Conservation (phyloP, 1,140 invertebrate species). For the Spodoptera litura region DNA sequence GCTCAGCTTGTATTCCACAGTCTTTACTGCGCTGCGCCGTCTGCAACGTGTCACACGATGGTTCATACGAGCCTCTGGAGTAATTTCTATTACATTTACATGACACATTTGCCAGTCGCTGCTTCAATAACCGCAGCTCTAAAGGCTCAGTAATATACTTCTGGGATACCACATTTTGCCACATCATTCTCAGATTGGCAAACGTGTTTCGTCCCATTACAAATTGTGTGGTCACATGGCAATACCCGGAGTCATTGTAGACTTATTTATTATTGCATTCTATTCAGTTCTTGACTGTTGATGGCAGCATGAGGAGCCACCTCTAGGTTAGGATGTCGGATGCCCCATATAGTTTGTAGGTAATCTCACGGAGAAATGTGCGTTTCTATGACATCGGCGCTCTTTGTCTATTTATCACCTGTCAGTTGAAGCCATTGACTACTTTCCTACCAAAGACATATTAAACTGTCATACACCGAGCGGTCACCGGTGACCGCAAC, state of each 20-base stretch:
- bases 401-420: too few species aligned
- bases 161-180: conserved; percentile 41
- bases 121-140: conserved; percentile 64
- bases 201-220: neutral
- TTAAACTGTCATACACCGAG: too few species aligned
- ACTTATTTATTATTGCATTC: neutral
- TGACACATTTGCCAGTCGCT: conserved; percentile 60
- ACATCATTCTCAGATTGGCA: conserved; percentile 47
- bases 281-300: too few species aligned
- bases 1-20: conserved; percentile 41
- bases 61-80: neutral
- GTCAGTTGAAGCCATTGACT: too few species aligned
- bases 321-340: too few species aligned
- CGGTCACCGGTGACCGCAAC: too few species aligned
- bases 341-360: too few species aligned
- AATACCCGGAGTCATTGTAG: conserved; percentile 36
- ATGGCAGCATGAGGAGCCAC: too few species aligned
- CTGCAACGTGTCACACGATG: neutral
- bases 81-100: conserved; percentile 63
- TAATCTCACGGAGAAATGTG: too few species aligned
- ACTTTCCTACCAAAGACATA: too few species aligned
- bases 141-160: conserved; percentile 53
- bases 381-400: too few species aligned
- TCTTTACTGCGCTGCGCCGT: conserved; percentile 6
- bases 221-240: neutral